Conservation (phyloP, 2,113 vertebrate genomes). For the Pachyramphus minor region DNA sequence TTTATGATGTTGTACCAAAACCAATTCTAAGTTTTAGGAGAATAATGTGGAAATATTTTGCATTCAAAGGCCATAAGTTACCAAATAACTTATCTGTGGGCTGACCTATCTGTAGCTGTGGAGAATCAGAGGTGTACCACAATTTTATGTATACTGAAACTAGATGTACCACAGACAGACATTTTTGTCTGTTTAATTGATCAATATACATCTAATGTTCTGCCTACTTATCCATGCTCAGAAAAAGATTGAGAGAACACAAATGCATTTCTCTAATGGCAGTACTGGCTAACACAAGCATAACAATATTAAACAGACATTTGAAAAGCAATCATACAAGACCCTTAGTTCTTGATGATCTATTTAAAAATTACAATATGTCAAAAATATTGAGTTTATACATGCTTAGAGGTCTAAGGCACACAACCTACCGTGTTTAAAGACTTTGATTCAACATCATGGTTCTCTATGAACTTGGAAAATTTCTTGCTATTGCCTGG, state of each 20-base stretch:
- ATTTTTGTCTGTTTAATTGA: neutral
- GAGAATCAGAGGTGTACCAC: neutral
- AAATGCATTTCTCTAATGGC: neutral
- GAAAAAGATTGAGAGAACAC: neutral
- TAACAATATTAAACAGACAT: neutral
- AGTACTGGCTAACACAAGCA: neutral
- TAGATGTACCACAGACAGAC: neutral
- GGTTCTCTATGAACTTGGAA: neutral
- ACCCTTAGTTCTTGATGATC: neutral
- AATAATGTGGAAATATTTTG: neutral
- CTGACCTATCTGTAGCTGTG: neutral
- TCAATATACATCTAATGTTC: neutral
- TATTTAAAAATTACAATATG: neutral
- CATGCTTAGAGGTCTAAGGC: neutral
- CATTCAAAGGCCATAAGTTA: neutral
- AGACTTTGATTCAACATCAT: neutral
- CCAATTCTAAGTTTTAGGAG: neutral
- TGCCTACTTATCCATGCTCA: neutral
- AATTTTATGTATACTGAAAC: neutral
- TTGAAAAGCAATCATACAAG: neutral
- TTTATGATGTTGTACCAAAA: neutral
- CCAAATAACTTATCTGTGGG: neutral
- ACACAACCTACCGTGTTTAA: neutral
- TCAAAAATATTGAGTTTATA: neutral
- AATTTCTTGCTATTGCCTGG: neutral